Percentiles rank a stretch among this genome's conserved stretches.
Conservation (phyloP, 2,113 vertebrate genomes). For the Neodon shergylaensis region DNA sequence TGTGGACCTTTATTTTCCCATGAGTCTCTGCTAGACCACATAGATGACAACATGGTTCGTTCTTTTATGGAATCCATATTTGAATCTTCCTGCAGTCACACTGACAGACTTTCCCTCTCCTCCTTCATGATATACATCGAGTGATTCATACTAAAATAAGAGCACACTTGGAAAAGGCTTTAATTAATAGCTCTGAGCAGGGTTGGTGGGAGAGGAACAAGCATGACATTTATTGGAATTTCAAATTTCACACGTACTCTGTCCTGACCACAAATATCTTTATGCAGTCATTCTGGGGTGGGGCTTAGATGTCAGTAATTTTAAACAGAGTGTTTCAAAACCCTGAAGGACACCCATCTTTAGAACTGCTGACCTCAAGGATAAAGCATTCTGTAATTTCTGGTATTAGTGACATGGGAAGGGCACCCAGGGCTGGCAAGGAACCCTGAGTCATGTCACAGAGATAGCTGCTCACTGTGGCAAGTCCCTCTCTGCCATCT, state of each 20-base stretch:
- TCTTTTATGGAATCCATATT: background rate
- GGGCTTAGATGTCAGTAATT: background rate
- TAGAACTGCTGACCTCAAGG: constrained; percentile 9
- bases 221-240: background rate
- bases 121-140: background rate
- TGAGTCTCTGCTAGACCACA: background rate
- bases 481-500: background rate
- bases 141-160: background rate
- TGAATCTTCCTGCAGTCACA: background rate
- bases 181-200: background rate
- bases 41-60: background rate
- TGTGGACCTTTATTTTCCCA: background rate
- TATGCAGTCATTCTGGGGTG: background rate
- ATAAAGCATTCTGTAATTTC: background rate
- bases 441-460: background rate
- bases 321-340: constrained; percentile 42
- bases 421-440: too few species aligned
- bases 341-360: background rate
- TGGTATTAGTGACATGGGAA: background rate
- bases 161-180: background rate
- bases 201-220: background rate
- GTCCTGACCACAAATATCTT: background rate
- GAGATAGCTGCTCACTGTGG: background rate
- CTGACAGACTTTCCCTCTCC: background rate
- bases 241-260: background rate